Conservation (phyloP, 2,888 invertebrate species). For the Lycaena phlaeas region DNA sequence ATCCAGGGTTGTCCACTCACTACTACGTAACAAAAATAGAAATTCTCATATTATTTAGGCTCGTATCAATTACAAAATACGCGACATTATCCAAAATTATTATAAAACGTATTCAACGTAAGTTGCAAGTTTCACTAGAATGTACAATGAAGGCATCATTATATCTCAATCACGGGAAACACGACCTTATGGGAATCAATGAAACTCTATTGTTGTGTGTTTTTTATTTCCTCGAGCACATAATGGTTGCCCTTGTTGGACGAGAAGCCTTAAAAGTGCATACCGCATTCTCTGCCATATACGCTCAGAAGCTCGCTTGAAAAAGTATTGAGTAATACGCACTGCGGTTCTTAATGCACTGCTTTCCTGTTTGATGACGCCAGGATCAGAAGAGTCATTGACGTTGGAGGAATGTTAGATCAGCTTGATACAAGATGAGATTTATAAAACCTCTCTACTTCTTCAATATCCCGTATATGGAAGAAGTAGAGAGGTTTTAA, state of each 20-base stretch:
- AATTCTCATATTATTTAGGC: no score
- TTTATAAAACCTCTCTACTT: no score
- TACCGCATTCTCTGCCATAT: slow-evolving; percentile 54
- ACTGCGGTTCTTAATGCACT: background rate
- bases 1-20: no score
- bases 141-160: background rate
- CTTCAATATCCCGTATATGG: no score
- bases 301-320: slow-evolving; percentile 39
- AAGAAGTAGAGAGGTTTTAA: no score
- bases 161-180: background rate
- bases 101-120: background rate
- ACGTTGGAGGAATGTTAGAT: background rate
- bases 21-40: no score
- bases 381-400: background rate
- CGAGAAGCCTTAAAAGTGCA: slow-evolving; percentile 64
- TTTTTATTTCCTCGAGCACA: slow-evolving; percentile 3
- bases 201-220: slow-evolving; percentile 8
- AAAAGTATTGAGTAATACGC: slow-evolving; percentile 17
- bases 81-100: background rate
- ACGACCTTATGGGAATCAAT: slow-evolving; percentile 1
- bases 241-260: slow-evolving; percentile 28
- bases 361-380: slow-evolving; percentile 6
- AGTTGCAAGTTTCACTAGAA: slow-evolving; percentile 14
- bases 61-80: no score
- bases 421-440: no score